These are phyloP conservation scores for Temnothorax longispinosus DNA, from an alignment of 1,140 invertebrate species.

Conservation along the genomic window DNA sequence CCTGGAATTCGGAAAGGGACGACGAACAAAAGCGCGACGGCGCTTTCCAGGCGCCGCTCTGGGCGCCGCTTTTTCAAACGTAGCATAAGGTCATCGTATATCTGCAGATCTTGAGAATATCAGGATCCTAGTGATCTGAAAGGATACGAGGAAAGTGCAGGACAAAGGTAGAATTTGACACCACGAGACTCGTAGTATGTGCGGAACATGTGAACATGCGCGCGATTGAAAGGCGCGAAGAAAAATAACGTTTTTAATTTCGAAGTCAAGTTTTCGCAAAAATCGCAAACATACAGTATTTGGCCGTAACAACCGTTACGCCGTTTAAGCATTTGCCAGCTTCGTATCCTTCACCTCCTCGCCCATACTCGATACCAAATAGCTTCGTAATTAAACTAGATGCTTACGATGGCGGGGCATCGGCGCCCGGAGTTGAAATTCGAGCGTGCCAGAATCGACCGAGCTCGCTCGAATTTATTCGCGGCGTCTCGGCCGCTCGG, in stretches of 20 bases:
- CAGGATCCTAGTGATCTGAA: not conserved
- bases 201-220: not conserved
- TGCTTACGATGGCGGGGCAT: conserved; percentile 45
- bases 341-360: not conserved
- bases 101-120: conserved; percentile 10
- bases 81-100: conserved; percentile 7
- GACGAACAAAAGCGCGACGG: conserved; percentile 38
- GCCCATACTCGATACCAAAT: conserved; percentile 21
- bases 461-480: conserved; percentile 48
- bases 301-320: not conserved
- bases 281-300: not conserved
- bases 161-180: not conserved
- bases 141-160: not conserved
- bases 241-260: too few relatives aligned
- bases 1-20: conserved; percentile 31
- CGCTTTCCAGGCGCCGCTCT: not conserved
- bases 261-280: not conserved
- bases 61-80: conserved; percentile 15
- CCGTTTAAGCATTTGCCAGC: not conserved
- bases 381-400: conserved; percentile 59
- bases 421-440: conserved; percentile 41
- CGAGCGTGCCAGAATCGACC: conserved; percentile 41
- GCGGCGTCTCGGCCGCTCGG: conserved; percentile 33
- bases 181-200: too few relatives aligned
- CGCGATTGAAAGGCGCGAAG: too few relatives aligned